These are phyloP conservation scores for Geopemphigus sp. DNA, from an alignment of 1,140 invertebrate species.

Conservation along the genomic window DNA sequence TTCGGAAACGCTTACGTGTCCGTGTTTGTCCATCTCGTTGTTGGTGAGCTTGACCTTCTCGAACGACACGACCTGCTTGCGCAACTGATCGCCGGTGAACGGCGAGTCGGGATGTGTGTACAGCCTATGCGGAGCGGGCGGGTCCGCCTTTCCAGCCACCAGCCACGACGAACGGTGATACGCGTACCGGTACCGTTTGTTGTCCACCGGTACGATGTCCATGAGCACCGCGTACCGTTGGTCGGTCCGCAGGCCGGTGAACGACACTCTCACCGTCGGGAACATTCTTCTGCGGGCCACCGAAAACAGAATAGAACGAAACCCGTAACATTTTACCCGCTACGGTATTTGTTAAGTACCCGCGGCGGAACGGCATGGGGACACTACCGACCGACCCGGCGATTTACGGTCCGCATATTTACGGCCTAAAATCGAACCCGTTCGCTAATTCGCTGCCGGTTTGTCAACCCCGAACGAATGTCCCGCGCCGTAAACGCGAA, in stretches of 20 bases:
- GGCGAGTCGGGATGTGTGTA: slow-evolving; percentile 98
- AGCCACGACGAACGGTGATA: slow-evolving; percentile 98
- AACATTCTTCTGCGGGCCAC: slow-evolving; percentile 90
- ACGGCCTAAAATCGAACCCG: too few species aligned
- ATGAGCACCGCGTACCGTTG: slow-evolving; percentile 87
- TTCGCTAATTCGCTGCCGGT: too few species aligned
- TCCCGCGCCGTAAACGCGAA: too few species aligned
- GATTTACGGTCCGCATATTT: too few species aligned
- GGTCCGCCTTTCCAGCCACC: slow-evolving; percentile 97
- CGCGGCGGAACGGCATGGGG: too few species aligned
- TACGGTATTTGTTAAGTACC: too few species aligned
- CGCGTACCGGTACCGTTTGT: slow-evolving; percentile 96
- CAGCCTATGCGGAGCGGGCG: slow-evolving; percentile 86
- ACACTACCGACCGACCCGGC: too few species aligned
- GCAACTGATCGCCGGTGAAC: slow-evolving; percentile 91
- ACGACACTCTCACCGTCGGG: slow-evolving; percentile 90
- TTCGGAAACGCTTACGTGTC: slow-evolving; percentile 52
- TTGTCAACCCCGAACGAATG: too few species aligned
- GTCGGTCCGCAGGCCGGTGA: slow-evolving; percentile 73
- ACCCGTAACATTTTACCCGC: too few species aligned
- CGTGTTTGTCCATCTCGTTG: slow-evolving; percentile 93
- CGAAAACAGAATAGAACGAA: too few species aligned
- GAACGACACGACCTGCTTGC: slow-evolving; percentile 97
- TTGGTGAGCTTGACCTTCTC: slow-evolving; percentile 99
- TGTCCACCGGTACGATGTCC: slow-evolving; percentile 96